Percentiles rank a stretch among this genome's conserved stretches.
phyloP scores from a whole-genome alignment of 37 sponge, comb jelly and placozoan genomes.

The Mnemiopsis leidyi region DNA sequence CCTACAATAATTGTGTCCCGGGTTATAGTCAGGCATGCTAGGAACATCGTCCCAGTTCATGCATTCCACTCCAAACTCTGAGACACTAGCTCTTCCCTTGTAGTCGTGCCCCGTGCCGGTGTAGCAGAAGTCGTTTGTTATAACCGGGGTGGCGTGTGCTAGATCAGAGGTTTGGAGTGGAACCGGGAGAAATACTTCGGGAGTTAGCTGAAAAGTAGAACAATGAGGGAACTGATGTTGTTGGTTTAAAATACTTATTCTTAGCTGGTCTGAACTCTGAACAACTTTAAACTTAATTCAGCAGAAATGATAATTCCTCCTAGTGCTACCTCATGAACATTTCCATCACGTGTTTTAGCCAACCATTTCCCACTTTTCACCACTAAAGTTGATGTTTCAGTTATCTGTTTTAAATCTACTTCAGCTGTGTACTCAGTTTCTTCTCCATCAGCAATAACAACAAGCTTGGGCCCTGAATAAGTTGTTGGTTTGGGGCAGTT shows the following conservation, averaged over 20 bases:
- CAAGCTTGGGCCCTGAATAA: neutral
- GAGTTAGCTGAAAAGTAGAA: neutral
- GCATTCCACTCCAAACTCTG: neutral
- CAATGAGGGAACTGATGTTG: too few species aligned
- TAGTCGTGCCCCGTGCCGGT: neutral
- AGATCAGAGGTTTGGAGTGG: neutral
- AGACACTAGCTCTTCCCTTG: neutral
- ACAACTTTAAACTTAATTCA: too few species aligned
- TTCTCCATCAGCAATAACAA: neutral
- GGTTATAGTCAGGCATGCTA: neutral
- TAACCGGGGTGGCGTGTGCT: neutral
- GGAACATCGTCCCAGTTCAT: constrained; percentile 12
- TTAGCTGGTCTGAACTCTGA: too few species aligned
- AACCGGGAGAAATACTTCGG: neutral
- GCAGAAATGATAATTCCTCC: too few species aligned
- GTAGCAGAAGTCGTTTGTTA: neutral
- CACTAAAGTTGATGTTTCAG: neutral
- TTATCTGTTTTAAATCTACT: neutral
- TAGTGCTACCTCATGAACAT: too few species aligned
- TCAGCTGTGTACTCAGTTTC: neutral
- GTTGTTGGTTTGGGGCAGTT: too few species aligned
- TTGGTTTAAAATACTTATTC: too few species aligned
- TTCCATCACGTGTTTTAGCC: neutral
- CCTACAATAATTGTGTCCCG: neutral
- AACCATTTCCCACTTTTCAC: neutral